These are phyloP conservation scores for Rhabdornis inornatus DNA, from an alignment of 2,113 vertebrate genomes.

Conservation along the genomic window DNA sequence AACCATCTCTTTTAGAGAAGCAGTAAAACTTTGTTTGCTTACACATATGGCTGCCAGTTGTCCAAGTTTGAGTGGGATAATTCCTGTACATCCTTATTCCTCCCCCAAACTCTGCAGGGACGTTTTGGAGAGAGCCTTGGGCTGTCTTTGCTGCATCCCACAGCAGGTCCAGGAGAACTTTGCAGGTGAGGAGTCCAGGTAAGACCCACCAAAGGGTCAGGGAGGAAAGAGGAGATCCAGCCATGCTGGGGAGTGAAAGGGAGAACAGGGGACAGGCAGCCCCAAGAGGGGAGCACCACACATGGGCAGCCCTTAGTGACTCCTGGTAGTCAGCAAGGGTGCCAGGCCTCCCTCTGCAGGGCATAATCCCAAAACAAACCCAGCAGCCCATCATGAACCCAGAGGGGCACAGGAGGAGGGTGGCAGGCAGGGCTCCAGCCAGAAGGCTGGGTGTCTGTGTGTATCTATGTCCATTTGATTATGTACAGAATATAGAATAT, in stretches of 20 bases:
- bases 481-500: no score
- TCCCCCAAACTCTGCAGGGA: background rate
- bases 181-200: fast-evolving
- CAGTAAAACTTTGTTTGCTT: constrained; percentile 63
- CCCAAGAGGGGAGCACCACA: background rate
- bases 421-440: background rate
- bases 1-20: constrained; percentile 39
- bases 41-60: constrained; percentile 38
- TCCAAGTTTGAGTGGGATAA: background rate
- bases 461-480: no score
- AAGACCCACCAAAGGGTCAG: background rate
- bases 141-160: background rate
- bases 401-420: background rate
- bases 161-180: background rate
- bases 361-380: background rate
- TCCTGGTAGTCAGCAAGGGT: background rate
- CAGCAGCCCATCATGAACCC: fast-evolving
- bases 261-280: background rate
- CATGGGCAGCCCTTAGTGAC: fast-evolving
- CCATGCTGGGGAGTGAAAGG: background rate
- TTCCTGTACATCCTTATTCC: background rate
- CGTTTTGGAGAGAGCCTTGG: background rate
- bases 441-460: background rate
- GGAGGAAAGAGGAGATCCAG: background rate
- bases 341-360: background rate